Base-by-base conservation (phyloP, 2,888 invertebrate species). In the Blera fallax region DNA sequence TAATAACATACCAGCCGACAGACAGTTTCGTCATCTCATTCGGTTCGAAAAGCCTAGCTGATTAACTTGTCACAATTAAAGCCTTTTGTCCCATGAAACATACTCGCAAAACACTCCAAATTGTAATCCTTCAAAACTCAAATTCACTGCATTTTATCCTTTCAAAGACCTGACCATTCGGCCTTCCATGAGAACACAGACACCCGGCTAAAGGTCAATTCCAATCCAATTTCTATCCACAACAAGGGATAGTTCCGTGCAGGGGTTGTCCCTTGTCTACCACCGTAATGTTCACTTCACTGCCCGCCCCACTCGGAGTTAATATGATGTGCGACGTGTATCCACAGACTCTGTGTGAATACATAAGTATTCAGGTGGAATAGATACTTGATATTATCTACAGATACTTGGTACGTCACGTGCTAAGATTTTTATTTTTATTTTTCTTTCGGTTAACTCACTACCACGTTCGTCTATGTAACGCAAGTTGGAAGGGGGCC, bases 291-390 rank as follows among this genome's bases (percentile, higher is more conserved):
- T 45, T 40, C 56, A 54, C 32, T 16, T 14, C 45, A 14, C 50
- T 18, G 27, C 10, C 48, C 29, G 65, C 34, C 58, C 45, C 70
- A 67, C 34, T 72, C 52, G 18, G 10, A 85, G 74, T 80, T 80
- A 81, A 81, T 76, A 85, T 67, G 67, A 85, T 81, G 85, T 72
- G 80, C 70, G 81, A 77, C 67, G 72, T 81, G 76, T 85, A 80
- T 74, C 54, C 74, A 65, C 70, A 76, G 70, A 85, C 85, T 77
- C 81, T 67, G 54, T 76, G 65, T 67, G 85, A 85, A 81, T 85
- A 77, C 81, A 77, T 50, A 85, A 85, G 85, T 81, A 85, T 77
- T 77, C 76, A 85, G 81, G 85, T 77, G 85, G 85, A 85, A 85
- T 81, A 81, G 85, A 85, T 85, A 85, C 85, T 85, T 70, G 81